Base-by-base conservation (phyloP, 2,113 vertebrate species). In the Erythrolamprus reginae region DNA sequence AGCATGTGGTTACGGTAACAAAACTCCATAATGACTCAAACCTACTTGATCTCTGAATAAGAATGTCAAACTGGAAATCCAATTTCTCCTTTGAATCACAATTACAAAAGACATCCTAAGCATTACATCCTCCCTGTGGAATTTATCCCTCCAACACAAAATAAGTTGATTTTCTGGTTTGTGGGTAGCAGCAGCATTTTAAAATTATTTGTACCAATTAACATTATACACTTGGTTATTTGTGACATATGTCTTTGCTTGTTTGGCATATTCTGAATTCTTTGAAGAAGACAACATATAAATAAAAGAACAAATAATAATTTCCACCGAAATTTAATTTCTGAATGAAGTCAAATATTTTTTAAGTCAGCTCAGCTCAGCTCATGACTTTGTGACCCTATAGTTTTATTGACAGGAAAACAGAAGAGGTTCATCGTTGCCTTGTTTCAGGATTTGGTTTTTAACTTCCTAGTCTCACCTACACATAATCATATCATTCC, bases 121-220 rank as follows among this genome's bases (percentile, higher is more conserved):
- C 65, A 8, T 47, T 90, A 86, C 86, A 93, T 90, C 84, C 12
- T 83, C 91, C 13, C 86, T 93, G 26, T 51, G 88, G 53, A 91
- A 56, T 88, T 90, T 94, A 93, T 1, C 85, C 1, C 82, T 91
- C 84, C 89, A 24, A 51, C 83, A 17, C 6, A 89, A 89, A 91
- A 33, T 0, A 9, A 61, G 90, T 89, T 26, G 3, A 93, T 85
- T 12, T 89, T 92, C 89, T 95, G 58, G 93, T 70, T 38, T 91
- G 92, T 53, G 58, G 3, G 33, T 52, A 91, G 15, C 23, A 87
- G 48, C 82, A 0, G 0, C 7, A 90, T 82, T 92, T 86, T 47
- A 47, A 12, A 84, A 84, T 83, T 88, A 88, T 61, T 83, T 42
- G 5, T 93, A 86, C 88, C 92, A 56, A 93, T 90, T 94, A 82